Conservation (phyloP, 2,888 invertebrate genomes). For the Itoplectis maculator region DNA sequence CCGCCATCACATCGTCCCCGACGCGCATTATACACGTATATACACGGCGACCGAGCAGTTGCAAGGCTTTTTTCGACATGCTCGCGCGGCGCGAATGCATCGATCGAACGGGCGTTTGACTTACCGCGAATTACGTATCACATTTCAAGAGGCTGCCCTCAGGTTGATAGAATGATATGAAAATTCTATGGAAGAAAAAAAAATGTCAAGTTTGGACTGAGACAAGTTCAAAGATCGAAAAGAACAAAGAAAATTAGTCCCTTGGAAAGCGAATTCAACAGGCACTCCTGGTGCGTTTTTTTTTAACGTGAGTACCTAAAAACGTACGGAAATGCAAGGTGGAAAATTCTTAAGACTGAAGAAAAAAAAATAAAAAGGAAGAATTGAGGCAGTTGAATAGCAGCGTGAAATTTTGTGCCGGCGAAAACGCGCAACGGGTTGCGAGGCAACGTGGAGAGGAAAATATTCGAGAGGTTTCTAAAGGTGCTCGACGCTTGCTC, state of each 20-base stretch:
- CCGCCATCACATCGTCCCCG: not conserved
- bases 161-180: too few relatives aligned
- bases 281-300: too few relatives aligned
- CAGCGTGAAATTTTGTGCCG: too few relatives aligned
- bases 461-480: slow-evolving; percentile 75
- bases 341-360: too few relatives aligned
- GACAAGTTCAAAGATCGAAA: slow-evolving; percentile 39
- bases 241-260: not conserved
- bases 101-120: slow-evolving; percentile 57
- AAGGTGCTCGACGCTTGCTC: slow-evolving; percentile 76
- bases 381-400: too few relatives aligned
- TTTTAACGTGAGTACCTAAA: too few relatives aligned
- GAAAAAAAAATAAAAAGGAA: too few relatives aligned
- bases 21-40: slow-evolving; percentile 8
- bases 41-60: slow-evolving; percentile 27
- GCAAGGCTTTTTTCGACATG: slow-evolving; percentile 45
- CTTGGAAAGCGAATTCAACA: too few relatives aligned
- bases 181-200: too few relatives aligned
- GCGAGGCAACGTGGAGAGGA: slow-evolving; percentile 50
- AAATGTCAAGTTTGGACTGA: not conserved
- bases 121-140: slow-evolving; percentile 32
- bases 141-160: not conserved
- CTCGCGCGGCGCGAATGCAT: slow-evolving; percentile 34
- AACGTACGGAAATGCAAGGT: too few relatives aligned
- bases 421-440: not conserved